Conservation (phyloP, 2,888 invertebrate species). For the Phorcus lineatus region DNA sequence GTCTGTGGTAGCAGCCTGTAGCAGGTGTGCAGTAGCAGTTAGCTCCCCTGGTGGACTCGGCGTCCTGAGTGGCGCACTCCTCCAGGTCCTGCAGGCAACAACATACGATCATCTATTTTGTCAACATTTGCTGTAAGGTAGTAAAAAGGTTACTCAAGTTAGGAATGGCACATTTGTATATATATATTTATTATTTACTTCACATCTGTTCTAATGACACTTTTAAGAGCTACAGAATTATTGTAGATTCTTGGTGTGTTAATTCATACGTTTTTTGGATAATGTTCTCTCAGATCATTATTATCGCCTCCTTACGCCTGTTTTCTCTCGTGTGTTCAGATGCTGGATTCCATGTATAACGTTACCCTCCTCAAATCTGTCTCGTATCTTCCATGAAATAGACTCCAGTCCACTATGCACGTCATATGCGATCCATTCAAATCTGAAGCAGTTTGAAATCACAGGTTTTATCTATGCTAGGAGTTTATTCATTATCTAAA, state of each 20-base stretch:
- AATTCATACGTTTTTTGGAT: no score
- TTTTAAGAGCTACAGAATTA: no score
- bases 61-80: slow-evolving; percentile 39
- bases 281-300: no score
- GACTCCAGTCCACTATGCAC: slow-evolving; percentile 50
- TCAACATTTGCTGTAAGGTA: no score
- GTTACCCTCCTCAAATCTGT: slow-evolving; percentile 39
- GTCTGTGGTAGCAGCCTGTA: slow-evolving; percentile 51
- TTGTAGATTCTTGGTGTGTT: no score
- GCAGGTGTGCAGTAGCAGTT: slow-evolving; percentile 56
- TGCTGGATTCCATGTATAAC: slow-evolving; percentile 44
- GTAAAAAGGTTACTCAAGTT: no score
- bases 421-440: slow-evolving; percentile 54
- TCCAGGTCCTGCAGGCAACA: slow-evolving; percentile 31
- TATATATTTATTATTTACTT: no score
- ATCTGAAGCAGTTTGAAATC: slow-evolving; percentile 32
- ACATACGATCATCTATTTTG: no score
- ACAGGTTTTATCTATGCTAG: no score
- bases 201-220: no score
- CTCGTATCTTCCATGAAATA: slow-evolving; percentile 51
- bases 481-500: no score
- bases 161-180: no score
- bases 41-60: slow-evolving; percentile 39
- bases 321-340: slow-evolving; percentile 36
- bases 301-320: slow-evolving; percentile 17